These are phyloP conservation scores for Cynopterus sphinx DNA, from an alignment of 2,797 vertebrate species.

Conservation along the genomic window DNA sequence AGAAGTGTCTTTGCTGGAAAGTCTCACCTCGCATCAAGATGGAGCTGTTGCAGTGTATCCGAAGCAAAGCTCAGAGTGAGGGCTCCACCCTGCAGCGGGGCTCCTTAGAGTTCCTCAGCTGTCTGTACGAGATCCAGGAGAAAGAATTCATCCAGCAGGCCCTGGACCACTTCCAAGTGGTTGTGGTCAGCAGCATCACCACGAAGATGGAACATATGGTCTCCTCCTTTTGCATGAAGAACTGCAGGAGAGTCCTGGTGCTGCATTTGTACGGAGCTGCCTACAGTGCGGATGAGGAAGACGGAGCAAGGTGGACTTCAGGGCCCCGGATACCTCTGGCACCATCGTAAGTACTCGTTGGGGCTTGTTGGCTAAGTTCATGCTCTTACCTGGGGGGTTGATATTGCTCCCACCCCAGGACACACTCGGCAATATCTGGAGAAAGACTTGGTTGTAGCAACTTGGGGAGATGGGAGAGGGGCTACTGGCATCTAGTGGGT, in stretches of 20 bases:
- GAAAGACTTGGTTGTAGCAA: not conserved
- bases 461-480: no score
- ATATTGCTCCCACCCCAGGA: accelerated
- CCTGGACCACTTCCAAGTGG: conserved; percentile 43
- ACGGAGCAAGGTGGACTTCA: accelerated
- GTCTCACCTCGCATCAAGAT: not conserved
- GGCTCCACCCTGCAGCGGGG: conserved; percentile 46
- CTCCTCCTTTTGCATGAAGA: conserved; percentile 48
- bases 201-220: conserved; percentile 61
- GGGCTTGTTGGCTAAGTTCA: no score
- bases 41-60: conserved; percentile 57
- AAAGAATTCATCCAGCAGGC: conserved; percentile 22
- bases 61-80: not conserved
- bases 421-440: not conserved
- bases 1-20: conserved; percentile 53
- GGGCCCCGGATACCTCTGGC: accelerated
- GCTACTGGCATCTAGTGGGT: not conserved
- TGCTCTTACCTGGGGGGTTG: not conserved
- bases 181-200: not conserved
- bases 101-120: conserved; percentile 72
- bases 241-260: not conserved
- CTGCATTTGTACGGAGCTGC: not conserved
- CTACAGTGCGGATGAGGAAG: accelerated
- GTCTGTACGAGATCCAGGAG: conserved; percentile 73
- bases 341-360: not conserved